Conservation (phyloP, 2,113 vertebrate genomes). For the rat (Rattus norvegicus) region GRCr8 NC_086023.1:150519001-150519500, state of each 20-base stretch:
- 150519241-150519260: not conserved
- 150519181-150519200: not conserved
- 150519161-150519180: not conserved
- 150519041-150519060: not conserved
- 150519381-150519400: not conserved
- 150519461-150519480: not conserved
- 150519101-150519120: not conserved
- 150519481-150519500: not conserved
- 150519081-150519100: not conserved
- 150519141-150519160: not conserved
- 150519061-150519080: not conserved
- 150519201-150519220: not conserved
- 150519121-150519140: not conserved
- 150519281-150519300: not conserved
- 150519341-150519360: not conserved
- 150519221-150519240: not conserved
- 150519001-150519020: not conserved
- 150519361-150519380: not conserved
- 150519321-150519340: not conserved
- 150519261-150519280: not conserved
- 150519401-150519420: not conserved
- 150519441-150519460: not conserved
- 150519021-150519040: conserved; percentile 20
- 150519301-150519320: not conserved
- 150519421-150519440: not conserved